Conservation (phyloP, 2,113 vertebrate species). For the Pyxicephalus adspersus region DNA sequence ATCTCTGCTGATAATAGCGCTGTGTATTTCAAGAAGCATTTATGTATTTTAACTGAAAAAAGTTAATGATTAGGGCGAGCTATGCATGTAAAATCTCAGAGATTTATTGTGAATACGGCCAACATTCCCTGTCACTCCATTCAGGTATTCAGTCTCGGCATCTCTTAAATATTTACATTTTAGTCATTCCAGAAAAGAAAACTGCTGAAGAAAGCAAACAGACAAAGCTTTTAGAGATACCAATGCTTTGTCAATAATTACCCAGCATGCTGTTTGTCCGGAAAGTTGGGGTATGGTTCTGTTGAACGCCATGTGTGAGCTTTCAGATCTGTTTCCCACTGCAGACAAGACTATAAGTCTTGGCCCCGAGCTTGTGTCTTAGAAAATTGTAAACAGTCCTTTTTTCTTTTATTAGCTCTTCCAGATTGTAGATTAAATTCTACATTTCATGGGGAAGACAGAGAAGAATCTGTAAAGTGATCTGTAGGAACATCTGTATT, state of each 20-base stretch:
- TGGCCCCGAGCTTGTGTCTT: slow-evolving; percentile 23
- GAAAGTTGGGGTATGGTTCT: slow-evolving; percentile 35
- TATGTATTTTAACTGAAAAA: neutral
- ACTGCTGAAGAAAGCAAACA: slow-evolving; percentile 30
- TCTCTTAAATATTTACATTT: slow-evolving; percentile 55
- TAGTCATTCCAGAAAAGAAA: slow-evolving; percentile 45
- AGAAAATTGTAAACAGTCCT: slow-evolving; percentile 21
- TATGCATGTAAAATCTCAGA: slow-evolving; percentile 10
- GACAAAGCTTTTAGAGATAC: slow-evolving; percentile 19
- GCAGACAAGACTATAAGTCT: slow-evolving; percentile 35
- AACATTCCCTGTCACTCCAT: neutral
- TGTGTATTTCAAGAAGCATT: neutral
- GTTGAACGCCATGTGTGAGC: slow-evolving; percentile 24
- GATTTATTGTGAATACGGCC: slow-evolving; percentile 3
- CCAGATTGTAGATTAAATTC: slow-evolving; percentile 14
- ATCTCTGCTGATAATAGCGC: neutral
- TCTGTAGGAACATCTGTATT: too few species aligned
- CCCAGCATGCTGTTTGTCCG: neutral
- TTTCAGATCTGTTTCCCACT: slow-evolving; percentile 2
- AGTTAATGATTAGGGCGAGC: neutral
- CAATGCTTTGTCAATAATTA: slow-evolving; percentile 51
- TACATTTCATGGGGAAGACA: slow-evolving; percentile 11
- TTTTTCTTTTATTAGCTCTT: slow-evolving; percentile 22
- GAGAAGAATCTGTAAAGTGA: neutral
- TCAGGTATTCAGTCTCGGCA: slow-evolving; percentile 9